Base-by-base conservation (phyloP, 2,888 invertebrate species). In the Labia minor region DNA sequence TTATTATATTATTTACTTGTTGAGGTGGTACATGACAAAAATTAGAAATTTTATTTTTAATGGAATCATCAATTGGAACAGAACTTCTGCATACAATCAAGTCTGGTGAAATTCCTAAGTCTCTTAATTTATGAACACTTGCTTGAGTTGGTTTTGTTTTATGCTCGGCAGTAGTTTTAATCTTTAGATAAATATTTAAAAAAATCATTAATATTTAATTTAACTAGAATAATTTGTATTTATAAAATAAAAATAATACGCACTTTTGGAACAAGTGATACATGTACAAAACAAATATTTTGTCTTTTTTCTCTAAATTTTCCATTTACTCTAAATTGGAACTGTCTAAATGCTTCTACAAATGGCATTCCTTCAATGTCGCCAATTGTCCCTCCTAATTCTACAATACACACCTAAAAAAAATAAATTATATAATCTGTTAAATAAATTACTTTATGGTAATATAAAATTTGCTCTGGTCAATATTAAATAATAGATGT, bases 311-410 rank as follows among this genome's bases (percentile, higher is more conserved):
- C 95, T n/a, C n/a, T n/a, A n/a, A n/a, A n/a, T n/a, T n/a, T n/a
- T n/a, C n/a, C n/a, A n/a, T n/a, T n/a, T n/a, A n/a, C n/a, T 72
- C 93, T 82, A 76, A 96, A 96, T 76, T 97, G 96, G 75, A 98
- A 97, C 75, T 98, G 98, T 20, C 97, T 82, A 77, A 99, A 98
- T 2, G 98, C 98, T 79, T 99, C 98, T 1, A 98, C 93, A 78
- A 98, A 99, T 0, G 97, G 94, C 97, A 98, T 98, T 70, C 97
- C 95, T 79, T 99, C 99, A 72, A 99, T 99, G 76, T 99, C 99
- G 66, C 99, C 99, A 71, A 99, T 93, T 0, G 98, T 99, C 8
- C 99, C 99, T 63, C 99, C 99, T 61, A 99, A 82, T 81, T 98
- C 92, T 65, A 95, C 85, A 70, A 93, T 90, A 75, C 93, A 94